Base-by-base conservation (phyloP, 2,113 vertebrate genomes). In the Paracanthobrama guichenoti region DNA sequence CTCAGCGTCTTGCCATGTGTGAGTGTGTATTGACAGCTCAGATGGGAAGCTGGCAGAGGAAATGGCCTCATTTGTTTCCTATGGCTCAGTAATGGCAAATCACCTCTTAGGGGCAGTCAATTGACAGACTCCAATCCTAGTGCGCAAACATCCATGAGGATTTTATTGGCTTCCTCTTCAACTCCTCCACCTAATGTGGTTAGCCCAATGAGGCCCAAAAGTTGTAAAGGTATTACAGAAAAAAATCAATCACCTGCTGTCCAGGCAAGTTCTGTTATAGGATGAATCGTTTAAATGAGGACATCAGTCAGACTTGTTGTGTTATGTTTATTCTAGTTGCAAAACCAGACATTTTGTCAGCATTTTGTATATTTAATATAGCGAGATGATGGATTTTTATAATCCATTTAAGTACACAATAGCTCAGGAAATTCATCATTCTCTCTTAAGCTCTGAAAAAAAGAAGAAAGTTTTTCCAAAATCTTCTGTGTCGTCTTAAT, bases 51-150 rank as follows among this genome's bases (percentile, higher is more conserved):
- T 92, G 93, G 92, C 87, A 94, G 90, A 88, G 90, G 93, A 95
- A 95, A 91, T 91, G 92, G 90, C 90, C 93, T 94, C 93, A 91
- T 95, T 95, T 94, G 93, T 96, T 94, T 94, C 92, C 90, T 88
- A 86, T 90, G 92, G 91, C 90, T 87, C 91, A 39, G 88, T 95
- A 94, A 95, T 94, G 93, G 92, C 93, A 95, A 92, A 92, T 89
- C 86, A 86, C 69, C 72, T 94, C 91, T 94, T 91, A 92, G 93
- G 93, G 93, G 90, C 93, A 90, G 85, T 71, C 90, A 94, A 94
- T 92, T 93, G 94, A 93, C 93, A 93, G 88, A 87, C 89, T 91
- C 88, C 85, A 91, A 91, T 90, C 91, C 89, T 92, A 90, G 92
- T 91, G 90, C 94, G 89, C 90, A 93, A 92, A 91, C 90, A 91